These are phyloP conservation scores for Drosophila merina DNA, from an alignment of 2,888 invertebrate species.

Conservation along the genomic window DNA sequence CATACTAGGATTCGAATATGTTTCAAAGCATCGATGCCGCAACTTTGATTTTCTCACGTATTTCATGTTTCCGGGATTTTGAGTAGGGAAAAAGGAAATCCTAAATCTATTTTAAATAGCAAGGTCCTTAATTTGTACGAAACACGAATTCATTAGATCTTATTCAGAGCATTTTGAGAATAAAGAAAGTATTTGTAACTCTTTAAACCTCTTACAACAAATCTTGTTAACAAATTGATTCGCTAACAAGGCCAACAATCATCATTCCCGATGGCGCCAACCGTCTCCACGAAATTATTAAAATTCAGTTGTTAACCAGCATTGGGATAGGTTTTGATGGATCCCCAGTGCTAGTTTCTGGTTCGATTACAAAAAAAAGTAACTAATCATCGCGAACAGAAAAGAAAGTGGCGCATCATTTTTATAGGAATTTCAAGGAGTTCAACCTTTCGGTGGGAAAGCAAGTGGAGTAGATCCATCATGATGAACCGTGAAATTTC, in stretches of 20 bases:
- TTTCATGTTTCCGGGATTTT: slow-evolving; percentile 79
- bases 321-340: slow-evolving; percentile 54
- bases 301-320: slow-evolving; percentile 35
- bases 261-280: slow-evolving; percentile 59
- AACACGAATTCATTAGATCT: slow-evolving; percentile 13
- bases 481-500: slow-evolving; percentile 70
- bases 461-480: slow-evolving; percentile 58
- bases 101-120: background rate
- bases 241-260: slow-evolving; percentile 63
- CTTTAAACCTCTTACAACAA: slow-evolving; percentile 23
- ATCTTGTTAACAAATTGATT: slow-evolving; percentile 69
- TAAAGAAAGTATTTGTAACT: slow-evolving; percentile 33
- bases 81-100: slow-evolving; percentile 2
- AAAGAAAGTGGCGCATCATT: slow-evolving; percentile 69
- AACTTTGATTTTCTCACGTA: slow-evolving; percentile 82
- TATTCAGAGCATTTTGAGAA: slow-evolving; percentile 12
- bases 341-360: slow-evolving; percentile 15
- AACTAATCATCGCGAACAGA: slow-evolving; percentile 62
- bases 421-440: slow-evolving; percentile 52
- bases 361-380: slow-evolving; percentile 19
- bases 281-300: slow-evolving; percentile 57
- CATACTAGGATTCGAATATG: slow-evolving; percentile 41
- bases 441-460: slow-evolving; percentile 16
- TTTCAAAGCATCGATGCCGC: slow-evolving; percentile 42
- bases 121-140: slow-evolving; percentile 19